Evolutionary conservation across 1,140 invertebrate species (phyloP).

Genomic region (Platyura marginata): DNA sequence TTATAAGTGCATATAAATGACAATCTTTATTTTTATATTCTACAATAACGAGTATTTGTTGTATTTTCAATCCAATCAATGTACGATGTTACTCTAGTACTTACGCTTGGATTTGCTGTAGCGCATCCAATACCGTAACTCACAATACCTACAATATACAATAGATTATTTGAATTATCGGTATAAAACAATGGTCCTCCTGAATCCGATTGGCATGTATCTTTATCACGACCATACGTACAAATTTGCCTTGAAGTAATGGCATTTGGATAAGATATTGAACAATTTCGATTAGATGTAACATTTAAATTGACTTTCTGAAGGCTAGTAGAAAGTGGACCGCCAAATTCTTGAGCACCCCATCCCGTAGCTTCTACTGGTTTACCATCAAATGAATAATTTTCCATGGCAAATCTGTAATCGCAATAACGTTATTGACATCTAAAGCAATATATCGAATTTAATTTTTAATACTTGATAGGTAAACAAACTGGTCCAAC

Average conservation of each 20-base stretch:
- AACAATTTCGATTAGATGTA: not conserved
- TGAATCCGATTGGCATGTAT: conserved; percentile 9
- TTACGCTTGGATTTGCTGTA: conserved; percentile 26
- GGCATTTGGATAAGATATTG: not conserved
- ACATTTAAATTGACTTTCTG: not conserved
- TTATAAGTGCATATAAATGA: too few species aligned
- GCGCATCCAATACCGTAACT: conserved; percentile 25
- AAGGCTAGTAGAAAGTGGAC: not conserved
- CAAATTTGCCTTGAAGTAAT: not conserved
- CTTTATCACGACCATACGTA: not conserved
- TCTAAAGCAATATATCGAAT: too few species aligned
- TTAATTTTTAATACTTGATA: too few species aligned
- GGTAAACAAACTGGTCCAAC: not conserved
- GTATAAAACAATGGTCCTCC: conserved; percentile 18
- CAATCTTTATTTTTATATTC: too few species aligned
- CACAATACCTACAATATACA: conserved; percentile 25
- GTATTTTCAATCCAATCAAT: not conserved
- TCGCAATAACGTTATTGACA: too few species aligned
- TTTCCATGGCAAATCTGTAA: too few species aligned
- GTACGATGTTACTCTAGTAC: conserved; percentile 6
- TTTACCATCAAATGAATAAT: too few species aligned
- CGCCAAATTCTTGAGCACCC: not conserved
- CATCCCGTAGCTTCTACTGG: not conserved
- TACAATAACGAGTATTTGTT: too few species aligned
- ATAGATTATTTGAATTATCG: conserved; percentile 18